Conservation (phyloP, 2,888 invertebrate species). For the Amphipoea oculea region DNA sequence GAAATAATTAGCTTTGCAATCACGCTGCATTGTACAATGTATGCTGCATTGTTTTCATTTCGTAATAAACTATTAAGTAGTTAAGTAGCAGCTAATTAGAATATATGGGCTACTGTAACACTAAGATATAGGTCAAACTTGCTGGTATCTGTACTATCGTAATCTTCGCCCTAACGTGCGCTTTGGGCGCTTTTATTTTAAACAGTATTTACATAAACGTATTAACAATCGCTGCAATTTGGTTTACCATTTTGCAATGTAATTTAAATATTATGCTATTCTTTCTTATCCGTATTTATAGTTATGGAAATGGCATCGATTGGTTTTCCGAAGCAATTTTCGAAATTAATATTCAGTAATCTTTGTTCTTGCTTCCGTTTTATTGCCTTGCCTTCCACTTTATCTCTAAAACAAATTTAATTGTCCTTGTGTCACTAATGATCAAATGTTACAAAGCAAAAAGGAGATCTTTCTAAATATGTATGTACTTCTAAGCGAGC, state of each 20-base stretch:
- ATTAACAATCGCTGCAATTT: constrained; percentile 27
- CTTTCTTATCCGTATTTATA: constrained; percentile 50
- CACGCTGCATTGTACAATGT: constrained; percentile 22
- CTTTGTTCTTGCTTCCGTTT: neutral
- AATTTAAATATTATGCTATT: constrained; percentile 40
- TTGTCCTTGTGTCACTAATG: neutral
- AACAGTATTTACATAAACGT: constrained; percentile 36
- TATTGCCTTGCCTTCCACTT: neutral
- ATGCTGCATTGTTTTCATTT: constrained; percentile 31
- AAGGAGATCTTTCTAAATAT: neutral
- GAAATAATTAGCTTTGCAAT: constrained; percentile 19
- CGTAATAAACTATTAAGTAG: constrained; percentile 3
- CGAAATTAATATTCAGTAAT: constrained; percentile 11
- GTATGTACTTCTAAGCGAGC: neutral
- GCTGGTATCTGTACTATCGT: constrained; percentile 6
- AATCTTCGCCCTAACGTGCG: constrained; percentile 23
- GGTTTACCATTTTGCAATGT: constrained; percentile 31
- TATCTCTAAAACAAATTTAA: neutral
- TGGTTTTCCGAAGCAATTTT: constrained; percentile 26
- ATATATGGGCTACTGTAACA: constrained; percentile 12
- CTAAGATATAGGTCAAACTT: constrained; percentile 17
- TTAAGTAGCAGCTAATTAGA: constrained; percentile 9
- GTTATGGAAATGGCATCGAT: constrained; percentile 40
- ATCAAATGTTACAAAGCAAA: neutral
- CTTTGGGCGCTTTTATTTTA: constrained; percentile 33